Percentiles rank a stretch among this genome's conserved stretches.
These are phyloP conservation scores for Butorides virescens DNA, from an alignment of 2,113 vertebrate species.

Conservation along the genomic window DNA sequence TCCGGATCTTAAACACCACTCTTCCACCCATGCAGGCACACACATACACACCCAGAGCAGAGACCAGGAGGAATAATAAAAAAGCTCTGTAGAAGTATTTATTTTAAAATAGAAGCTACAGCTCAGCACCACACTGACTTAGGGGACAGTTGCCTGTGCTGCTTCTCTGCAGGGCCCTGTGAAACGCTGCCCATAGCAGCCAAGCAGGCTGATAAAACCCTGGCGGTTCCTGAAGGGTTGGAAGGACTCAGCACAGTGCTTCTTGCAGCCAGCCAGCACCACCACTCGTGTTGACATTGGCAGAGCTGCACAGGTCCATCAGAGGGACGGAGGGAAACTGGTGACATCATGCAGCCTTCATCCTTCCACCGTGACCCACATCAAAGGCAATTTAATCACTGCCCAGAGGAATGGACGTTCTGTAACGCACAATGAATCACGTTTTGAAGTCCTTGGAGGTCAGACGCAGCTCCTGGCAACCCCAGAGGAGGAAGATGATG, in stretches of 20 bases:
- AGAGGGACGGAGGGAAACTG: constrained; percentile 4
- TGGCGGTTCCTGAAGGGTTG: neutral
- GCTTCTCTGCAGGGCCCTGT: neutral
- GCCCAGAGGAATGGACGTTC: constrained; percentile 47
- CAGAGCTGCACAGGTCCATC: neutral
- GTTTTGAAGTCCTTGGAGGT: constrained; percentile 30
- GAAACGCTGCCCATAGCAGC: neutral
- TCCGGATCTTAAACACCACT: neutral
- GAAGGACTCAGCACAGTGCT: neutral
- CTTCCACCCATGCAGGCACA: neutral
- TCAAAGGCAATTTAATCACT: constrained; percentile 51
- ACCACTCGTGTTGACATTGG: constrained; percentile 49
- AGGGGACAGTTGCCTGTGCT: neutral
- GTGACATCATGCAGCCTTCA: constrained; percentile 61
- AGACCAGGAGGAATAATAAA: neutral
- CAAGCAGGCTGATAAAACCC: neutral
- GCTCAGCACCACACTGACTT: neutral
- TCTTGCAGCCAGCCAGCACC: neutral
- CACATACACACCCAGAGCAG: neutral
- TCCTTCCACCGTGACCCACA: constrained; percentile 46
- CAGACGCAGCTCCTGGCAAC: constrained; percentile 44
- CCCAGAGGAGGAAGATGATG: constrained; percentile 28
- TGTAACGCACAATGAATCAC: constrained; percentile 56
- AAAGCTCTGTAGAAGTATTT: neutral
- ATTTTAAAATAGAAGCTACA: neutral